Conservation (phyloP, 2,113 vertebrate species). For the Brachypteracias leptosomus region DNA sequence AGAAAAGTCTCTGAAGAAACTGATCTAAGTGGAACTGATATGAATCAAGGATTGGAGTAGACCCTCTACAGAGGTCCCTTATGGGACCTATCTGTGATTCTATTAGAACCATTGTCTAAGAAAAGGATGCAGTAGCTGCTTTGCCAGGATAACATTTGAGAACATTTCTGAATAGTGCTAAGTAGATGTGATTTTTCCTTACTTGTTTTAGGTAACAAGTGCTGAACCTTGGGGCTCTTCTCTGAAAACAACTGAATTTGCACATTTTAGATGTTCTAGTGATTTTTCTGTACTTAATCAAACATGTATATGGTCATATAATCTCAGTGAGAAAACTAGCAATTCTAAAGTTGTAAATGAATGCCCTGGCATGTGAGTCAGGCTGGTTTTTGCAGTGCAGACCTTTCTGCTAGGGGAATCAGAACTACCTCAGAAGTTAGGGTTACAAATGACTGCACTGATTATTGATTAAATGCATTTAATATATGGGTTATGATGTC, state of each 20-base stretch:
- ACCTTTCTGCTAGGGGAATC: background rate
- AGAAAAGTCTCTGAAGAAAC: background rate
- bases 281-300: background rate
- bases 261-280: background rate
- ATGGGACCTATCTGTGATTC: background rate
- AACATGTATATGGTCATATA: background rate
- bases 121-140: background rate
- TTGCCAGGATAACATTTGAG: background rate
- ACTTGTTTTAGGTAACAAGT: background rate
- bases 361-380: background rate
- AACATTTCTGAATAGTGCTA: background rate
- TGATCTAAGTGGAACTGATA: background rate
- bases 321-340: background rate
- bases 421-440: background rate
- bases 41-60: background rate
- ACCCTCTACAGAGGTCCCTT: background rate
- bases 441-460: background rate
- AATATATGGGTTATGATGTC: background rate
- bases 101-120: background rate
- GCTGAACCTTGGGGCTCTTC: background rate
- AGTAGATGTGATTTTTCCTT: background rate
- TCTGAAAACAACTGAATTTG: background rate
- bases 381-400: background rate
- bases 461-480: constrained; percentile 28
- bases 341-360: background rate